Conservation (phyloP, 2,113 vertebrate species). For the Rhombomys opimus region DNA sequence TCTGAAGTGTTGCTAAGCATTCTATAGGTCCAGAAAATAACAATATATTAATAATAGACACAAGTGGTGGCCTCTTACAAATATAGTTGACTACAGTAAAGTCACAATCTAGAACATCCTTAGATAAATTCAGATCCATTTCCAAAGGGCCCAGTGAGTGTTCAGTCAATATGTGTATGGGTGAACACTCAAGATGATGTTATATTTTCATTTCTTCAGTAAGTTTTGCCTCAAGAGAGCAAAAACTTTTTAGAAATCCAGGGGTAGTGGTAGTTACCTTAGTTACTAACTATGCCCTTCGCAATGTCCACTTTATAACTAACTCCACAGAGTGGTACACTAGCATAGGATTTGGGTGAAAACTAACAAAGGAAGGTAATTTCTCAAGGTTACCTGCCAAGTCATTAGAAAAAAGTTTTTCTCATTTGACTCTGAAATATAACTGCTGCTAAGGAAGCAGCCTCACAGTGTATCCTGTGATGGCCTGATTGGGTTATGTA, state of each 20-base stretch:
- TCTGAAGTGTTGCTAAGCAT: background rate
- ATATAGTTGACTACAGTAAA: conserved; percentile 17
- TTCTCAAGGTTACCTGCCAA: conserved; percentile 24
- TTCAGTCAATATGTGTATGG: background rate
- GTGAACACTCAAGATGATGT: background rate
- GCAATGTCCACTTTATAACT: background rate
- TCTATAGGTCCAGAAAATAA: conserved; percentile 28
- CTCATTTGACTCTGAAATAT: conserved; percentile 12
- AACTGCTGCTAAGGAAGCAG: conserved; percentile 31
- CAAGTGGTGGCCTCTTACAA: conserved; percentile 1
- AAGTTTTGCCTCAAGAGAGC: conserved; percentile 23
- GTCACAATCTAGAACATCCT: background rate
- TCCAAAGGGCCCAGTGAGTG: background rate
- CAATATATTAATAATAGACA: background rate
- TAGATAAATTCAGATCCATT: background rate
- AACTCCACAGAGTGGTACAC: background rate
- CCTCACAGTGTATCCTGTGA: background rate
- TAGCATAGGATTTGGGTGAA: background rate
- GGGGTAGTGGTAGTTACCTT: background rate
- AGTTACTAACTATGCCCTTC: background rate
- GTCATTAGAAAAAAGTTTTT: background rate
- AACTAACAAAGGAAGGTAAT: background rate
- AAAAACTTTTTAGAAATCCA: conserved; percentile 37
- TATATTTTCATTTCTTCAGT: conserved; percentile 39
- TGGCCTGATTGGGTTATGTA: background rate